phyloP scores from a whole-genome alignment of 2,113 vertebrate species.

The Oncorhynchus clarkii region DNA sequence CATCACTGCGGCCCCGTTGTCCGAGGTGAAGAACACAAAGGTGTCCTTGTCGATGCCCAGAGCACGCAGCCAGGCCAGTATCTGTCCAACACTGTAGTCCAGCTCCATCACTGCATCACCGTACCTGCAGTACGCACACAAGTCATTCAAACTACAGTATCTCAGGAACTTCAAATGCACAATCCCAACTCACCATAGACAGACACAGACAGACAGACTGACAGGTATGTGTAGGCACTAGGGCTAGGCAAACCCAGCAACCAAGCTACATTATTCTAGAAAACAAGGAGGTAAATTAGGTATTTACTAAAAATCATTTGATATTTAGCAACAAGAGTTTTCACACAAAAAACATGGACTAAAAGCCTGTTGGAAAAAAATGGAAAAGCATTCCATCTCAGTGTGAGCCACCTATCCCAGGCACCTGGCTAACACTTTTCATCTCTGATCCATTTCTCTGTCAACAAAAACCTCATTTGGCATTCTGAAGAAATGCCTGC shows the following conservation, averaged over 20 bases:
- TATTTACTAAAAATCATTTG: background rate
- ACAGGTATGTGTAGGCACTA: background rate
- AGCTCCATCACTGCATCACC: slow-evolving; percentile 93
- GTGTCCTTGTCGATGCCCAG: slow-evolving; percentile 78
- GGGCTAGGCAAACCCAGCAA: background rate
- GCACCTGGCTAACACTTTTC: slow-evolving; percentile 23
- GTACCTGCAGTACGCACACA: slow-evolving; percentile 71
- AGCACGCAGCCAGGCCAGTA: slow-evolving; percentile 71
- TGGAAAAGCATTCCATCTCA: background rate
- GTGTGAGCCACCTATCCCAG: background rate
- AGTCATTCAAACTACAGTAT: slow-evolving; percentile 17
- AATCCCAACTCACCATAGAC: background rate
- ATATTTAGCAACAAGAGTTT: background rate
- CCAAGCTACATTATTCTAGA: background rate
- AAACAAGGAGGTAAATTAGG: background rate
- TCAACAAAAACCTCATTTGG: slow-evolving; percentile 35
- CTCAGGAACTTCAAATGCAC: background rate
- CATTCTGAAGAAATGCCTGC: slow-evolving; percentile 38
- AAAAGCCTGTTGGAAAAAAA: background rate
- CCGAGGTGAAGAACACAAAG: slow-evolving; percentile 95
- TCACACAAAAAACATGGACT: background rate
- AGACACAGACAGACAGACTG: background rate
- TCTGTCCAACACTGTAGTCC: slow-evolving; percentile 84
- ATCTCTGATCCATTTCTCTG: slow-evolving; percentile 24
- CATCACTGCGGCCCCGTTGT: slow-evolving; percentile 89